phyloP scores from a whole-genome alignment of 1,140 invertebrate genomes.

The Sogatella furcifera region DNA sequence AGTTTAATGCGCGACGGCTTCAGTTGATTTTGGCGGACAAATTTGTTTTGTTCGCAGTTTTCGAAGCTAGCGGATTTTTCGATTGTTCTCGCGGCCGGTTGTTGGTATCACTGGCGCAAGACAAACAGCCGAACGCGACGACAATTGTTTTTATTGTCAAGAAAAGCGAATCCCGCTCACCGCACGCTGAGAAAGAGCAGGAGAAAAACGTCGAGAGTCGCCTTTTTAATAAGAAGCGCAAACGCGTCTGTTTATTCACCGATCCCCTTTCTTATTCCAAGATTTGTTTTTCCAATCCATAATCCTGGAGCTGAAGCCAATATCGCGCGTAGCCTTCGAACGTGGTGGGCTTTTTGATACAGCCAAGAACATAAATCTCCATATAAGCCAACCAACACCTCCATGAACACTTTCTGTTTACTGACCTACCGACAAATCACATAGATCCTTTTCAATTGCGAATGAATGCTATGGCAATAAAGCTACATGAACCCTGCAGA shows the following conservation, averaged over 20 bases:
- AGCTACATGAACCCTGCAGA: too few relatives aligned
- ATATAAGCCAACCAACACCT: neutral
- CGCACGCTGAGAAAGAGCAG: neutral
- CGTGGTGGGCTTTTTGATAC: constrained; percentile 3
- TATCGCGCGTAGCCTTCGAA: neutral
- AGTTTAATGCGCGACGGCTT: neutral
- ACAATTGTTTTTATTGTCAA: constrained; percentile 7
- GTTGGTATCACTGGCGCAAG: neutral
- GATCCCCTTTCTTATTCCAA: neutral
- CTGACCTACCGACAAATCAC: too few relatives aligned
- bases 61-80: neutral
- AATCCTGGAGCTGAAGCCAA: neutral
- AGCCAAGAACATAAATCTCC: neutral
- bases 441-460: too few relatives aligned
- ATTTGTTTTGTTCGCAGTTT: constrained; percentile 1
- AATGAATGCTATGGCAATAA: too few relatives aligned
- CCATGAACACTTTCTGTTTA: too few relatives aligned
- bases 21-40: neutral
- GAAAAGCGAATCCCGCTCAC: neutral
- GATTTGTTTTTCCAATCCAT: constrained; percentile 10
- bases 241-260: constrained; percentile 4
- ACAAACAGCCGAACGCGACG: neutral
- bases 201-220: too few relatives aligned
- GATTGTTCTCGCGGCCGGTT: neutral
- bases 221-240: constrained; percentile 6